A percentile compares a stretch with the other conserved stretches of the same genome.
Conservation (phyloP, 2,113 vertebrate species). For the cattle (Bos taurus) region ARS-UCD2.0 NC_037332.1:11561501-11562000, state of each 20-base stretch:
- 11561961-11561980: neutral
- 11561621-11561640: fast-evolving
- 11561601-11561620: neutral
- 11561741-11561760: neutral
- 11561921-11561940: neutral
- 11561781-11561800: neutral
- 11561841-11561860: fast-evolving
- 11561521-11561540: neutral
- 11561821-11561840: neutral
- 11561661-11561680: neutral
- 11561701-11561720: neutral
- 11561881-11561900: neutral
- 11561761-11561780: neutral
- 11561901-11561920: neutral
- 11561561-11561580: neutral
- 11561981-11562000: neutral
- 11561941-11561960: neutral
- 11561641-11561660: neutral
- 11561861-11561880: neutral
- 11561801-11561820: neutral
- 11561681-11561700: neutral
- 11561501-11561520: neutral
- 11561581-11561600: neutral
- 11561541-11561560: neutral
- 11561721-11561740: neutral